phyloP scores from a whole-genome alignment of 2,888 invertebrate genomes.

The Hyposoter didymator region DNA sequence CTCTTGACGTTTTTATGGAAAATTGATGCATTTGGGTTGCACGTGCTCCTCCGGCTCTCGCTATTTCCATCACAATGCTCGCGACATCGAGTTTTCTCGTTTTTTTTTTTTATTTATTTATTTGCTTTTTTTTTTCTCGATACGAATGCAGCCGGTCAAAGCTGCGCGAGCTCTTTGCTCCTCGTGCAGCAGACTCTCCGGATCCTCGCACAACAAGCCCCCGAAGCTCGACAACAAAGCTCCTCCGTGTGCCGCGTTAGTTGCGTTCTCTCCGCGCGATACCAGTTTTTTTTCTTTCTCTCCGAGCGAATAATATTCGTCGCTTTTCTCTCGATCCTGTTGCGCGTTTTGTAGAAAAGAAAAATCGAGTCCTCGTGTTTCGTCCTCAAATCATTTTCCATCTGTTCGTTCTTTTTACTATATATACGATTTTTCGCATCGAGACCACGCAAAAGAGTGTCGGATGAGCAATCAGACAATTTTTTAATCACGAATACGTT shows the following conservation, averaged over 20 bases:
- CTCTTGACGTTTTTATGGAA: background rate
- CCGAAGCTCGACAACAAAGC: conserved; percentile 10
- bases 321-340: background rate
- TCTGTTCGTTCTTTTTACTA: background rate
- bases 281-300: background rate
- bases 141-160: background rate
- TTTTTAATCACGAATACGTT: background rate
- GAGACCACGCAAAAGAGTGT: too few species aligned
- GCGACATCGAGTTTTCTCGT: background rate
- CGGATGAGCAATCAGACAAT: background rate
- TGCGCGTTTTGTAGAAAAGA: background rate
- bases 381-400: background rate
- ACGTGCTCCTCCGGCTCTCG: background rate
- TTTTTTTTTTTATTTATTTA: background rate
- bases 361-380: background rate
- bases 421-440: too few species aligned
- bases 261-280: too few species aligned
- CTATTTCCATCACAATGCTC: background rate
- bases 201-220: background rate
- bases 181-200: too few species aligned
- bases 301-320: background rate
- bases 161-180: background rate
- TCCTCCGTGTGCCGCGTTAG: background rate
- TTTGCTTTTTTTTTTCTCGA: background rate
- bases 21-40: background rate